A percentile compares a stretch with the other conserved stretches of the same genome.
phyloP scores from a whole-genome alignment of 2,888 invertebrate species.

The Leucania comma region DNA sequence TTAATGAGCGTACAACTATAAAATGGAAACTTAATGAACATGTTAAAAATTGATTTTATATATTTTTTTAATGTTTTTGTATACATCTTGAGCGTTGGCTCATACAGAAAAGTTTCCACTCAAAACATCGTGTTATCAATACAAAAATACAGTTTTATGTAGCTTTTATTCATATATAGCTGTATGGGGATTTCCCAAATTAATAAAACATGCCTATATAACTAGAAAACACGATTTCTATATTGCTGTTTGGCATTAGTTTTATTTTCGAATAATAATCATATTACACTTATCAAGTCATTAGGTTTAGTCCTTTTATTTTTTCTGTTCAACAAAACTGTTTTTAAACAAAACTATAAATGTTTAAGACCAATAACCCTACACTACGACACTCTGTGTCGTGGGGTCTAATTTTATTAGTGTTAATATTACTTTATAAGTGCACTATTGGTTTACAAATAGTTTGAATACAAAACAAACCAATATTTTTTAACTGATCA shows the following conservation, averaged over 20 bases:
- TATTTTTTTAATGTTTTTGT: not conserved
- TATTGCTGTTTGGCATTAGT: not conserved
- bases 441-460: too few species aligned
- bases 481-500: too few species aligned
- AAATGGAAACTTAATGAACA: not conserved
- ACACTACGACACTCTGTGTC: too few species aligned
- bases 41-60: not conserved
- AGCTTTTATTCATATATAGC: not conserved
- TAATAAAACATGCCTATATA: not conserved
- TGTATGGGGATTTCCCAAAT: constrained; percentile 11
- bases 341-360: too few species aligned
- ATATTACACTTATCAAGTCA: not conserved
- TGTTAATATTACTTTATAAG: too few species aligned
- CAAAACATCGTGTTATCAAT: not conserved
- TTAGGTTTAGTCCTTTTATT: too few species aligned
- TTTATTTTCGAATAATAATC: not conserved
- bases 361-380: too few species aligned
- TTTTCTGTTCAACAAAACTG: too few species aligned
- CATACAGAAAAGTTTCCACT: constrained; percentile 12
- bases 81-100: not conserved
- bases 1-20: not conserved
- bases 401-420: too few species aligned
- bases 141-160: not conserved
- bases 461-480: too few species aligned
- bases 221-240: not conserved